Evolutionary conservation across 2,113 vertebrate genomes (phyloP).

Genomic region (Megaceryle torquata): DNA sequence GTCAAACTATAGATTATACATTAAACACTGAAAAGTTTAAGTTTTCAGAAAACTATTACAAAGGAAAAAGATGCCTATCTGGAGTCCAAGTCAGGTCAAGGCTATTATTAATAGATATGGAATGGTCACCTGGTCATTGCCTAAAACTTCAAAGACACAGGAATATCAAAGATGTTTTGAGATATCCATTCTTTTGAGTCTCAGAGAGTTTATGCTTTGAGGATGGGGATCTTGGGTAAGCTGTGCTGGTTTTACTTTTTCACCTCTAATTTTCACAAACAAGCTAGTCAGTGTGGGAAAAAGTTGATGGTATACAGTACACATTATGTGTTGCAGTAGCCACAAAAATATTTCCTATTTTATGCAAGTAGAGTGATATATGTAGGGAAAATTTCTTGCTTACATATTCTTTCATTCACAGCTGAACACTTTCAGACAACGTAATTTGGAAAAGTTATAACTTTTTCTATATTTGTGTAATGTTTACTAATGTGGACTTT

Average conservation of each 20-base stretch:
- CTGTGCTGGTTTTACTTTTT: not conserved
- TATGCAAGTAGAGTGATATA: not conserved
- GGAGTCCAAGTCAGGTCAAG: not conserved
- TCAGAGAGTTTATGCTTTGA: not conserved
- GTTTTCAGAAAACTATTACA: not conserved
- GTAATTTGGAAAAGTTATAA: not conserved
- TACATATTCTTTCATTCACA: not conserved
- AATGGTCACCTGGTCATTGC: not conserved
- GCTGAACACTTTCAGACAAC: not conserved
- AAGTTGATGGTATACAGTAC: not conserved
- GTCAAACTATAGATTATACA: not conserved
- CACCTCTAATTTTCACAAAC: not conserved
- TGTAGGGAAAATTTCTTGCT: not conserved
- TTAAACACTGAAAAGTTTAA: not conserved
- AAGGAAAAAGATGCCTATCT: not conserved
- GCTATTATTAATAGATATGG: not conserved
- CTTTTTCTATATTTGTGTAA: not conserved
- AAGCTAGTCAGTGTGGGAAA: not conserved
- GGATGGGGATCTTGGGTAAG: not conserved
- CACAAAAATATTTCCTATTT: not conserved
- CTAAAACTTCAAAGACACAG: not conserved
- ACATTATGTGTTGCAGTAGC: not conserved
- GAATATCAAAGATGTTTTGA: conserved; percentile 28
- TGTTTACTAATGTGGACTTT: not conserved
- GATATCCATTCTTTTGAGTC: not conserved